Percentiles rank a stretch among this genome's conserved stretches.
Conservation (phyloP, 2,113 vertebrate species). For the Salvelinus fontinalis region DNA sequence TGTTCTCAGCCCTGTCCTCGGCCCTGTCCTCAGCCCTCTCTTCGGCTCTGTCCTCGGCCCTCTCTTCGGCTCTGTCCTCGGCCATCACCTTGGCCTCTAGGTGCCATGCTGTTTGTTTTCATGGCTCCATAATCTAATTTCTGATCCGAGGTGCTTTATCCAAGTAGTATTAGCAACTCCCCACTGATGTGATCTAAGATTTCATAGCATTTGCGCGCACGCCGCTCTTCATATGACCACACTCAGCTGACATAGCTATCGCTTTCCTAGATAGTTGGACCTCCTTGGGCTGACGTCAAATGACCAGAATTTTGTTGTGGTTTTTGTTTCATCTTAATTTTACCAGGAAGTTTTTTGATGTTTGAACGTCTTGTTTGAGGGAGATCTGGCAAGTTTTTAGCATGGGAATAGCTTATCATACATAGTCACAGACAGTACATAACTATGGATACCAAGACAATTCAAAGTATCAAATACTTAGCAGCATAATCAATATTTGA, state of each 20-base stretch:
- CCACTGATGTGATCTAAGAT: slow-evolving; percentile 34
- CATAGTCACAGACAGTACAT: no score
- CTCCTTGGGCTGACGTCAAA: not conserved
- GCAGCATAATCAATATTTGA: no score
- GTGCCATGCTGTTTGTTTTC: slow-evolving; percentile 44
- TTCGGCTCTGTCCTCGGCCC: slow-evolving; percentile 22
- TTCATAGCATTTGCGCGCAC: not conserved
- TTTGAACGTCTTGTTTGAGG: no score
- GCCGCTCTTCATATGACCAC: not conserved
- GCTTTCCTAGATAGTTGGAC: not conserved
- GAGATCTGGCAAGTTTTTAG: no score
- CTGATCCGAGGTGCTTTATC: slow-evolving; percentile 30
- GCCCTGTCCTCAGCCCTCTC: slow-evolving; percentile 16
- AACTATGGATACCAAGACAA: no score
- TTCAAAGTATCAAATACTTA: no score
- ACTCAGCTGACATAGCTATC: not conserved
- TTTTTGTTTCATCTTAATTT: no score
- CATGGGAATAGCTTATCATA: no score
- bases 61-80: slow-evolving; percentile 54
- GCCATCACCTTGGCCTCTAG: not conserved
- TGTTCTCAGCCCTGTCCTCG: not conserved
- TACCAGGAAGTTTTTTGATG: no score
- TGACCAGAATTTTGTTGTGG: no score
- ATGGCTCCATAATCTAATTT: slow-evolving; percentile 38
- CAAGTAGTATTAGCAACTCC: slow-evolving; percentile 44